Evolutionary conservation across 2,113 vertebrate species (phyloP).

Genomic region (Castor canadensis): DNA sequence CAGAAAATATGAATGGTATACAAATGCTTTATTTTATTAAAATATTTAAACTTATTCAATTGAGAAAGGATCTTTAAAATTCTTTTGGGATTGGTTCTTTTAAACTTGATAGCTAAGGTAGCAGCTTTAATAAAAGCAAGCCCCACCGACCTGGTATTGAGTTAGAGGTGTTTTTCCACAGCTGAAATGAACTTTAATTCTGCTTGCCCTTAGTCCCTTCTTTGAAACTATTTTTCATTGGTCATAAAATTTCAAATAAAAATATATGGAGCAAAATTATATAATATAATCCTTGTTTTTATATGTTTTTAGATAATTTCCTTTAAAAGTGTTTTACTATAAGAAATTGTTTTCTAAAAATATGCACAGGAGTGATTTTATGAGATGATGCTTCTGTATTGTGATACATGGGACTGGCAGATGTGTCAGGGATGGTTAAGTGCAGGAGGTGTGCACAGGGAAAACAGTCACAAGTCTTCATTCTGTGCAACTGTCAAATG

Average conservation of each 20-base stretch:
- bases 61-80: neutral
- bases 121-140: neutral
- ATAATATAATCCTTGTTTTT: neutral
- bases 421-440: accelerated
- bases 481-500: neutral
- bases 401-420: neutral
- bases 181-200: neutral
- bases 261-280: neutral
- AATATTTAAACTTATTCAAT: constrained; percentile 18
- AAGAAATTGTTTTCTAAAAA: neutral
- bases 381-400: neutral
- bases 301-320: neutral
- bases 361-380: neutral
- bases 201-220: neutral
- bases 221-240: neutral
- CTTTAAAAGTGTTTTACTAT: neutral
- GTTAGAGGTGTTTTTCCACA: neutral
- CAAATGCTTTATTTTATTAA: neutral
- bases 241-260: constrained; percentile 31
- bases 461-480: neutral
- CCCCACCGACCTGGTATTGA: neutral
- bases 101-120: neutral
- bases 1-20: neutral
- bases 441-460: accelerated
- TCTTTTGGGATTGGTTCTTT: constrained; percentile 37